Base-by-base conservation (phyloP, 2,797 vertebrate species). In the Microtus agrestis region DNA sequence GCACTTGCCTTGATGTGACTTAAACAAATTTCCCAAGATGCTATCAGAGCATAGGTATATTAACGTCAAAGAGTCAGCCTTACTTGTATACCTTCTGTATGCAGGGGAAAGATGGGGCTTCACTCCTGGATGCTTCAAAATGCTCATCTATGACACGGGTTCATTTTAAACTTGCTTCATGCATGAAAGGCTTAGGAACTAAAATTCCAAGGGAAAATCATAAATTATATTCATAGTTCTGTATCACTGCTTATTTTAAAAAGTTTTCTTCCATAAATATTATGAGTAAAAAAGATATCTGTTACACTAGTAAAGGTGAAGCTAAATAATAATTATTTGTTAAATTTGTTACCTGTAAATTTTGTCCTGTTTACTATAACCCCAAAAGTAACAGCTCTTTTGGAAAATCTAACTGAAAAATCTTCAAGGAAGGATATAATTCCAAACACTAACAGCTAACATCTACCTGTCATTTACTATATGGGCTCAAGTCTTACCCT, bases 131-230 rank as follows among this genome's bases (percentile, higher is more conserved):
- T 86, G 15, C 46, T 21, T 93, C 78, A 71, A 84, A 91, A 77
- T 93, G 25, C n/a, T 94, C 78, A 89, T 80, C 95, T 40, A 87
- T 91, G 89, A 29, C 23, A 71, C 74, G 25, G 15, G 10, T 25
- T 93, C 91, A 43, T 80, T 87, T 78, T 73, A 59, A 76, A 82
- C 8, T 80, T 94, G 31, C 23, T 51, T 81, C 46, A 91, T 92
- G n/a, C 34, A 80, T 89, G 23, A 93, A 88, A 90, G 21, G 10
- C 40, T 96, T 91, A 84, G 9, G 84, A 76, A 74, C 81, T 91
- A 95, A 96, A 93, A n/a, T 77, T 67, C 14, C 37, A 69, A 51
- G 51, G 69, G 80, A 96, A 95, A 85, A 81, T 74, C 78, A 87
- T 71, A 93, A 94, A 93, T 85, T 96, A 76, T 71, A 81, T 85